Conservation (phyloP, 2,797 vertebrate species). For the Falco novaeseelandiae region DNA sequence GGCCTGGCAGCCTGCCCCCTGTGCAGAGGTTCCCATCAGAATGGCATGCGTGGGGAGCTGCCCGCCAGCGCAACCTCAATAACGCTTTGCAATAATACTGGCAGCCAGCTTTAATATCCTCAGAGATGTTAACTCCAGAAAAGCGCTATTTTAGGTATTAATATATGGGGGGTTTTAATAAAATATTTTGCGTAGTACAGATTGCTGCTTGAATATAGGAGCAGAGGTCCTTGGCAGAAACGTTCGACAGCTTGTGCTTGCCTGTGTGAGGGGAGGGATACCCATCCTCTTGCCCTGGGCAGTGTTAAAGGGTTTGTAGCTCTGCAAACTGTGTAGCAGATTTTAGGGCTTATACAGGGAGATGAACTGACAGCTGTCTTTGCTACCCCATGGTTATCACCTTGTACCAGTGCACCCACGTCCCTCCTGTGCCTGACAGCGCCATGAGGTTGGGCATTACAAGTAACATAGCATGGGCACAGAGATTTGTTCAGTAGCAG, state of each 20-base stretch:
- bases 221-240: neutral
- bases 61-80: neutral
- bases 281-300: neutral
- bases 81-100: slow-evolving; percentile 10
- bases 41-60: neutral
- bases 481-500: neutral
- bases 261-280: neutral
- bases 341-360: neutral
- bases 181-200: neutral
- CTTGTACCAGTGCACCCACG: rapidly evolving
- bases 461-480: rapidly evolving
- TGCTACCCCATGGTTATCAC: neutral
- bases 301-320: neutral
- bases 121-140: slow-evolving; percentile 15
- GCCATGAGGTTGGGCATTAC: neutral
- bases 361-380: neutral
- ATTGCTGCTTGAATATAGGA: neutral
- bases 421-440: neutral
- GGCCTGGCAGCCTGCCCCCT: neutral
- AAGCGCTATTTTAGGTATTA: neutral
- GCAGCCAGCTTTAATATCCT: slow-evolving; percentile 53
- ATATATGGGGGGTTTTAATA: neutral
- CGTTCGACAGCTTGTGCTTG: neutral
- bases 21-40: neutral
- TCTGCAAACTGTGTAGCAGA: neutral